A percentile compares a stretch with the other conserved stretches of the same genome.
These are phyloP conservation scores for Phocoena sinus DNA, from an alignment of 2,113 vertebrate genomes.

Conservation along the genomic window DNA sequence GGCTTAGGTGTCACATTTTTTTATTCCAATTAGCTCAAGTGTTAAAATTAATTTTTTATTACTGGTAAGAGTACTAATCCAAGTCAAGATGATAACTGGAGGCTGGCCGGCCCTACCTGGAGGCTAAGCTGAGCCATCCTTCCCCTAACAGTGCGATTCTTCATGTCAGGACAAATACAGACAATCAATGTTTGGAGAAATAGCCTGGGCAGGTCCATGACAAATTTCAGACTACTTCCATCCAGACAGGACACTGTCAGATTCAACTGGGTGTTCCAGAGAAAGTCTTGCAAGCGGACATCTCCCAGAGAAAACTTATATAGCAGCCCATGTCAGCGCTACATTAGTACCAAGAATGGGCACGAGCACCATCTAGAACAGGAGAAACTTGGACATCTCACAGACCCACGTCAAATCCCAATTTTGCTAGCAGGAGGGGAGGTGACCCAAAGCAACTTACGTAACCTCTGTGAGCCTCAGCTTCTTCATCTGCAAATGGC, in stretches of 20 bases:
- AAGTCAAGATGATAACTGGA: constrained; percentile 10
- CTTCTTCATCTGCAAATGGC: neutral
- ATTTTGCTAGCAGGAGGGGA: neutral
- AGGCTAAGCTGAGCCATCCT: neutral
- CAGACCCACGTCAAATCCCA: neutral
- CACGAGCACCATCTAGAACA: neutral
- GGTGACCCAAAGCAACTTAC: neutral
- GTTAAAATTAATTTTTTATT: constrained; percentile 74
- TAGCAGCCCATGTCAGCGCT: neutral
- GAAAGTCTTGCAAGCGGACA: neutral
- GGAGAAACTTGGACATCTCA: neutral
- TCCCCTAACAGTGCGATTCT: neutral
- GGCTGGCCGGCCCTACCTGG: neutral
- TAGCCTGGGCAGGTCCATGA: accelerated
- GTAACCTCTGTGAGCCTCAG: neutral
- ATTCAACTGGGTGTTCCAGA: neutral
- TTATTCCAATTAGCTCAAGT: constrained; percentile 76
- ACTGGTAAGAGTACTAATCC: constrained; percentile 49
- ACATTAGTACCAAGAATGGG: neutral
- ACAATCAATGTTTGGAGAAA: neutral
- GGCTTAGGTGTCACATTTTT: constrained; percentile 69
- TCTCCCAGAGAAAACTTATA: neutral
- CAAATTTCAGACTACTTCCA: neutral
- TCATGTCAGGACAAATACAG: neutral
- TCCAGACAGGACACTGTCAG: neutral